Evolutionary conservation across 2,113 vertebrate species (phyloP).

Genomic region (Campylorhamphus procurvoides): DNA sequence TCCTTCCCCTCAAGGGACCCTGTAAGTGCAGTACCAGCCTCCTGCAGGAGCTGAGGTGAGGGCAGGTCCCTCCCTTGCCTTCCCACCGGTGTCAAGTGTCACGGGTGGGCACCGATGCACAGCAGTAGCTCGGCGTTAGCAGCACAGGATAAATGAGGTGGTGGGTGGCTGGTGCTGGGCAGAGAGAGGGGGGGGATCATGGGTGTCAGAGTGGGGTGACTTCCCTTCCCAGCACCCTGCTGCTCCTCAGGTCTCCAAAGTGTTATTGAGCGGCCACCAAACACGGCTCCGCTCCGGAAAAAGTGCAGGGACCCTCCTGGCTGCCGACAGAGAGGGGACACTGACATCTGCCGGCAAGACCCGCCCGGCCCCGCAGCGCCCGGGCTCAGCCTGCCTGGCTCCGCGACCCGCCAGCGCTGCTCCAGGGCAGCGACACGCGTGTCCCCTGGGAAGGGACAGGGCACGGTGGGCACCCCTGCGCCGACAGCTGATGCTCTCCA

Average conservation of each 20-base stretch:
- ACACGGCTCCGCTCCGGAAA: neutral
- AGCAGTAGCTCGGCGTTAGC: neutral
- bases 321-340: conserved; percentile 27
- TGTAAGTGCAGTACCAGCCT: neutral
- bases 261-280: neutral
- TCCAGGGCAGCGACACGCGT: neutral
- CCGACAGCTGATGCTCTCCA: neutral
- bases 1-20: neutral
- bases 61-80: neutral
- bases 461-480: neutral
- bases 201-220: neutral
- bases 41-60: neutral
- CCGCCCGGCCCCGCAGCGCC: neutral
- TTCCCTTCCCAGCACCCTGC: neutral
- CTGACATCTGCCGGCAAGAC: conserved; percentile 60
- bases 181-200: neutral
- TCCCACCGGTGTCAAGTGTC: neutral
- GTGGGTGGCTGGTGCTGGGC: neutral
- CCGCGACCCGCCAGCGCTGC: neutral
- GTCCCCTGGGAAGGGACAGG: neutral
- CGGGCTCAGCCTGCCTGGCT: neutral
- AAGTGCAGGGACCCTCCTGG: neutral
- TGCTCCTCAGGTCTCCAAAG: neutral
- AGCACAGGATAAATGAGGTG: neutral
- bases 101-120: neutral